Evolutionary conservation across 2,888 invertebrate species (phyloP).

Genomic region (Synergus laeviventris): DNA sequence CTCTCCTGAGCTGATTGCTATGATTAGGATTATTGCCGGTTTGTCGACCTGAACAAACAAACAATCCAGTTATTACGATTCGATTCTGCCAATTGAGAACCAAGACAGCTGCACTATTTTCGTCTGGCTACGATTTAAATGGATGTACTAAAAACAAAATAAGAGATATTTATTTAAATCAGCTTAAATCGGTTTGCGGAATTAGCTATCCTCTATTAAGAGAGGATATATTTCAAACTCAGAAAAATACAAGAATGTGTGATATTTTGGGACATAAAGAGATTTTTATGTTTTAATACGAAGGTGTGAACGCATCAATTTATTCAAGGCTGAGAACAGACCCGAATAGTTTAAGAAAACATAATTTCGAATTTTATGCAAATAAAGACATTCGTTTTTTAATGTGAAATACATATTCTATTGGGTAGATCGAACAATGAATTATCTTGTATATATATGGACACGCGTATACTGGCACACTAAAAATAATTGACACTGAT

Average conservation of each 20-base stretch:
- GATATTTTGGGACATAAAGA: not conserved
- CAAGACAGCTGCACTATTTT: conserved; percentile 52
- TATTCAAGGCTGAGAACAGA: conserved; percentile 2
- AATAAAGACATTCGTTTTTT: conserved; percentile 33
- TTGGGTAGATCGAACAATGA: conserved; percentile 31
- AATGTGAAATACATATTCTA: conserved; percentile 31
- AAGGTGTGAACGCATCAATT: conserved; percentile 26
- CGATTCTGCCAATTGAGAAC: conserved; percentile 27
- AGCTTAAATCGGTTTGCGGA: no score
- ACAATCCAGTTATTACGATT: conserved; percentile 48
- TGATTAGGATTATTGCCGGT: conserved; percentile 61
- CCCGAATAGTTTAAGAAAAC: conserved; percentile 26
- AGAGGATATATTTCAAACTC: not conserved
- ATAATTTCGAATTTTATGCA: conserved; percentile 24
- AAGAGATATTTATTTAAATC: no score
- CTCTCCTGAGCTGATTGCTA: conserved; percentile 45
- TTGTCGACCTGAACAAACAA: conserved; percentile 63
- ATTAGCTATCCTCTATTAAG: not conserved
- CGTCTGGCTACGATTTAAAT: not conserved
- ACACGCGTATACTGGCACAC: conserved; percentile 19
- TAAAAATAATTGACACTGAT: conserved; percentile 34
- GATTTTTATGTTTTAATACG: not conserved
- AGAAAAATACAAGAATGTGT: not conserved
- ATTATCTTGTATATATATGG: conserved; percentile 33
- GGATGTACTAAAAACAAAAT: no score